These are phyloP conservation scores for Heterocephalus glaber DNA, from an alignment of 2,113 vertebrate genomes.

Conservation along the genomic window DNA sequence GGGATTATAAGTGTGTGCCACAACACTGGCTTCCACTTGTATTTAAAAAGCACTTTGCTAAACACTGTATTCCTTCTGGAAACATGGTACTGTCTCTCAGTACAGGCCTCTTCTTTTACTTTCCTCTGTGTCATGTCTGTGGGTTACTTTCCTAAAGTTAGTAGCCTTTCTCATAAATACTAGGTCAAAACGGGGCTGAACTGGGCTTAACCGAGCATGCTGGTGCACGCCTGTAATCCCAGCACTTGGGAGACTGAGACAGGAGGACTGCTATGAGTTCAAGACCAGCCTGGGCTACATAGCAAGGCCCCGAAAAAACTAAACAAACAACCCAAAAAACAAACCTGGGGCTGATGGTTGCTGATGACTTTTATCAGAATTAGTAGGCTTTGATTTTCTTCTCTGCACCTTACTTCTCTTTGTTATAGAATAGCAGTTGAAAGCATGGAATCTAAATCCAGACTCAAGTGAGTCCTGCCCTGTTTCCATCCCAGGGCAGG, in stretches of 20 bases:
- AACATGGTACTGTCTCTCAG: not conserved
- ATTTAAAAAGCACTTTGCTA: not conserved
- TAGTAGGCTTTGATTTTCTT: constrained; percentile 15
- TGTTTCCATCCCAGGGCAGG: not conserved
- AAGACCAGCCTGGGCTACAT: not conserved
- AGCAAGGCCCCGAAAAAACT: not conserved
- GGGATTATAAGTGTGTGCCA: no score
- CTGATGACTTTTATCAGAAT: constrained; percentile 42
- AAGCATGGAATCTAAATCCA: not conserved
- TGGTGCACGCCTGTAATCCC: not conserved
- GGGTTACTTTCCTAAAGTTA: not conserved
- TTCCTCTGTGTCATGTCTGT: not conserved
- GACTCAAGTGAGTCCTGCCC: not conserved
- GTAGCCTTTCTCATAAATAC: constrained; percentile 26
- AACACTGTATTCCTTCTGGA: constrained; percentile 7
- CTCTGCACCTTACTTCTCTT: not conserved
- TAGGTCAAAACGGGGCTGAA: constrained; percentile 4
- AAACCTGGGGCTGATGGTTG: not conserved
- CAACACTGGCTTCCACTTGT: no score
- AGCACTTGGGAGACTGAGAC: not conserved
- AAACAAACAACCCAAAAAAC: not conserved
- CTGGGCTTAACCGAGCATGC: not conserved
- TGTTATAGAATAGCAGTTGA: not conserved
- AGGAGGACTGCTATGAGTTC: not conserved
- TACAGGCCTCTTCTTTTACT: not conserved